Evolutionary conservation across 2,113 vertebrate genomes (phyloP).

Genomic region (Hepsetus odoe): DNA sequence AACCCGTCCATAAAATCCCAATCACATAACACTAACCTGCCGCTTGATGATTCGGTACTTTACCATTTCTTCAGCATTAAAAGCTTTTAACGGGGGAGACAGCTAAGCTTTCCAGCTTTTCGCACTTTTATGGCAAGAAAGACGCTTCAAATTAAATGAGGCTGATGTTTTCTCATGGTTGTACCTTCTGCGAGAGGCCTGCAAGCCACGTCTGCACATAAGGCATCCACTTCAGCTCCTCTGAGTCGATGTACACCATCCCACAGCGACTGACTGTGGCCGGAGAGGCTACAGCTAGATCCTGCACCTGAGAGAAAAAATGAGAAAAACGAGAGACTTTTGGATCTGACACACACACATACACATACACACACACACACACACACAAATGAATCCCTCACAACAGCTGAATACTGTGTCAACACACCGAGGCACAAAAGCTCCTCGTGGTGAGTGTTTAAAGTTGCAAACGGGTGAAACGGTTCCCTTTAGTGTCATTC

Average conservation of each 20-base stretch:
- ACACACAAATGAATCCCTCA: too few relatives aligned
- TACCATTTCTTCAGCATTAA: background rate
- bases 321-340: background rate
- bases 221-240: conserved; percentile 88
- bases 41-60: background rate
- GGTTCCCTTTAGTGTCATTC: too few relatives aligned
- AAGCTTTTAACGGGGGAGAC: background rate
- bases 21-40: background rate
- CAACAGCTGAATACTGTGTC: too few relatives aligned
- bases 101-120: background rate
- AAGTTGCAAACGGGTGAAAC: too few relatives aligned
- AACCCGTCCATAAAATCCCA: background rate
- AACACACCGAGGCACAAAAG: too few relatives aligned
- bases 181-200: conserved; percentile 72
- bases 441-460: too few relatives aligned
- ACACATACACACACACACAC: too few relatives aligned
- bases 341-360: background rate
- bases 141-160: too few relatives aligned
- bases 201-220: conserved; percentile 85
- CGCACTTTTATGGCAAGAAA: too few relatives aligned
- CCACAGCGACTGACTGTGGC: conserved; percentile 90
- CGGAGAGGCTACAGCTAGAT: conserved; percentile 84
- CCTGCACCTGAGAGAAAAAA: conserved; percentile 78
- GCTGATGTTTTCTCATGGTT: too few relatives aligned
- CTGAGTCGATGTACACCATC: conserved; percentile 87